A percentile compares a stretch with the other conserved stretches of the same genome.
Evolutionary conservation across 2,888 invertebrate species (phyloP).

Genomic region (Chaetogeoica ovagalla): DNA sequence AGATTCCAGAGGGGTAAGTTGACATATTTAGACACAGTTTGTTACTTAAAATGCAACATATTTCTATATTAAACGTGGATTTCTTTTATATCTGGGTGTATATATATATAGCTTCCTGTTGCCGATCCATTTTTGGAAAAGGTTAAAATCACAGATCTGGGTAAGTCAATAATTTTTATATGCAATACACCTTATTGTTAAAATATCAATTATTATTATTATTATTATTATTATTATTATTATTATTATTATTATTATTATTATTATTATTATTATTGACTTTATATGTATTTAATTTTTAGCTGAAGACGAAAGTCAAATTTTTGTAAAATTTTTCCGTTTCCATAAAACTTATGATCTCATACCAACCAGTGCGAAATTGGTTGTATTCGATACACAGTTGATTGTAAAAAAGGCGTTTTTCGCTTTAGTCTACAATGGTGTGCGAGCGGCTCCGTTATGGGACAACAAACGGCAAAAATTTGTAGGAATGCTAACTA

Average conservation of each 20-base stretch:
- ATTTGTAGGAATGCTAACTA: conserved; percentile 98
- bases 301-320: conserved; percentile 97
- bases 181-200: neutral
- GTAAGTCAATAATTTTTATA: conserved; percentile 60
- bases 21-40: neutral
- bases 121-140: conserved; percentile 91
- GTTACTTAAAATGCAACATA: neutral
- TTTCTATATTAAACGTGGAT: neutral
- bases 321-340: conserved; percentile 98
- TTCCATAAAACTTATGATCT: conserved; percentile 99
- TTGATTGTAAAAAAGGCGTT: conserved; percentile 98
- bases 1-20: conserved; percentile 88
- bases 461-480: conserved; percentile 93
- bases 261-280: conserved; percentile 52
- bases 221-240: too few relatives aligned
- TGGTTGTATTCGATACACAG: conserved; percentile 99
- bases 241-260: too few relatives aligned
- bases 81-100: conserved; percentile 60
- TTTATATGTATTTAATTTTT: conserved; percentile 61
- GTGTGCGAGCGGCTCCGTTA: conserved; percentile 93
- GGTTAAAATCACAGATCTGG: conserved; percentile 75
- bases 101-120: conserved; percentile 74
- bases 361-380: conserved; percentile 97
- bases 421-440: conserved; percentile 98
- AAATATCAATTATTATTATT: too few relatives aligned